Base-by-base conservation (phyloP, 2,888 invertebrate species). In the Cataglyphis rosenhaueri region DNA sequence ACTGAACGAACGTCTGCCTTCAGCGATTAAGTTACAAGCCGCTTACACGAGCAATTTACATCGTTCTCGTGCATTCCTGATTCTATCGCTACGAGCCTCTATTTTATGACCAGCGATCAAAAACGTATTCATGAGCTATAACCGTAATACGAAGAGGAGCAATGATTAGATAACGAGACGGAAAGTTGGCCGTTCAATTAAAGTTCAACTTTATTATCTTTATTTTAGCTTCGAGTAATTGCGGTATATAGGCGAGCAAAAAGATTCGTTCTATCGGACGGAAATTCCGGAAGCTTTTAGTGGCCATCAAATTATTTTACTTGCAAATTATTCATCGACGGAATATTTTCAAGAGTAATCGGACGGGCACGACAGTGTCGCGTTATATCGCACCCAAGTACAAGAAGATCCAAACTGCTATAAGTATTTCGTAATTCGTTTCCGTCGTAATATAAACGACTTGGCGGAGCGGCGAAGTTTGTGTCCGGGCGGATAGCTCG, bases 261-360 rank as follows among this genome's bases (percentile, higher is more conserved):
- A 76, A 35, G 84, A 84, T 82, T 89, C 88, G 89, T 88, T 86
- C 89, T 86, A 88, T 87, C 87, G 88, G 87, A 87, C 89, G 86
- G 86, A 90, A 92, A 91, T 92, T 91, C 88, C 90, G 83, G 89
- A 89, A 91, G 92, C 92, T 93, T 92, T 93, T 91, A 92, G 91
- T 88, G 88, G 88, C 87, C 85, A 85, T 89, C 88, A 84, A 88
- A 91, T 91, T 89, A 90, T 89, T 90, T 87, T 85, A 88, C 83
- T 86, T 68, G 66, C 32, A 68, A 82, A 71, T 85, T 84, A 82
- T 84, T 83, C 68, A 71, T 48, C 38, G 81, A 29, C 55, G 85
- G 65, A 81, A 85, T 86, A 84, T 83, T 62, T 64, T 61, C n/a
- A 62, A 83, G 83, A 84, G 85, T 81, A 79, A 85, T 85, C 83